These are phyloP conservation scores for Elegia similella DNA, from an alignment of 2,888 invertebrate species.

Conservation along the genomic window DNA sequence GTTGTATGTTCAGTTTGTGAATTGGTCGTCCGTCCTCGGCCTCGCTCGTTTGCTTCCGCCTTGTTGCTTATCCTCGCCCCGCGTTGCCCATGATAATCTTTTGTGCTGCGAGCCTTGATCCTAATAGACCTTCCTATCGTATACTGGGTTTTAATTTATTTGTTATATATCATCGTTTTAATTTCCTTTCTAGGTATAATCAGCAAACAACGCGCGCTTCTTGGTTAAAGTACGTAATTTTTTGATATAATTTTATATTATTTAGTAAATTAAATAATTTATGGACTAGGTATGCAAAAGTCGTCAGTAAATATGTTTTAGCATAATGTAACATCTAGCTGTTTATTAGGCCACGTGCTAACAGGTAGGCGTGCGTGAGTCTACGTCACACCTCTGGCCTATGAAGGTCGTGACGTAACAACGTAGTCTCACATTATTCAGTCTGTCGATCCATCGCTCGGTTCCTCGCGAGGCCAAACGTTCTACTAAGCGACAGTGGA, in stretches of 20 bases:
- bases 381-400: constrained; percentile 64
- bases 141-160: constrained; percentile 47
- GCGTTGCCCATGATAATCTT: constrained; percentile 73
- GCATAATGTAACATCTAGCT: constrained; percentile 24
- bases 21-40: constrained; percentile 76
- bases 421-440: constrained; percentile 64
- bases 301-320: constrained; percentile 14
- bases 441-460: constrained; percentile 65
- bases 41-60: constrained; percentile 74
- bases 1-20: constrained; percentile 63
- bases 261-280: background rate
- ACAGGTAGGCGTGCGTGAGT: constrained; percentile 62
- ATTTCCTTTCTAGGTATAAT: constrained; percentile 81
- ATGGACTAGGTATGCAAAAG: background rate
- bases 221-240: constrained; percentile 78
- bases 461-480: constrained; percentile 64
- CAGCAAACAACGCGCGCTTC: constrained; percentile 78
- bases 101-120: constrained; percentile 70
- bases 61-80: constrained; percentile 75
- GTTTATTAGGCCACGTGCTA: constrained; percentile 60
- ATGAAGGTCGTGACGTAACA: constrained; percentile 75
- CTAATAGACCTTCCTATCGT: constrained; percentile 67
- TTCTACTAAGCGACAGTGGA: constrained; percentile 55
- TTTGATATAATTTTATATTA: constrained; percentile 29
- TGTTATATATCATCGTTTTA: constrained; percentile 61